phyloP scores from a whole-genome alignment of 2,797 vertebrate species.

The Premnoplex brunnescens region DNA sequence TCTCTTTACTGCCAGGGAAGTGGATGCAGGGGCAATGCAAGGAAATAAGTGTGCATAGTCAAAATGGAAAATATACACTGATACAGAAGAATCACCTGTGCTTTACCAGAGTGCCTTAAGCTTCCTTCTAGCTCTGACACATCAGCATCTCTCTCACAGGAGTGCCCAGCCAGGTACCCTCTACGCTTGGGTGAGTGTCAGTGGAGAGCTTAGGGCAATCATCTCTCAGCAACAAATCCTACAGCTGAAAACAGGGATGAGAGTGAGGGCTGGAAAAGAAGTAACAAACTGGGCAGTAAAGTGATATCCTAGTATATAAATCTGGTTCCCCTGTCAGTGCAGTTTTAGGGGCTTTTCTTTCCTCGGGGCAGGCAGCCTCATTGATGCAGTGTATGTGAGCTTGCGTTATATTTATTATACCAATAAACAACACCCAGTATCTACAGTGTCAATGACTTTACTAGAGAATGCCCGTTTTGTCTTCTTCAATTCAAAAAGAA shows the following conservation, averaged over 20 bases:
- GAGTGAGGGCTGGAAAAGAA: background rate
- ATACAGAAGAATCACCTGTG: background rate
- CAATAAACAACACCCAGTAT: background rate
- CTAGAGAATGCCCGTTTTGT: background rate
- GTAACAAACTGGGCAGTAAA: background rate
- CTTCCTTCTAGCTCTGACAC: background rate
- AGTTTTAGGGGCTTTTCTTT: background rate
- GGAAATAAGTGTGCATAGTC: background rate
- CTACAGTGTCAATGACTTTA: background rate
- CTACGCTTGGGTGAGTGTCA: fast-evolving
- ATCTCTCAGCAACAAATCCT: background rate
- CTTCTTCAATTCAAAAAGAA: background rate
- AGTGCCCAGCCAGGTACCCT: background rate
- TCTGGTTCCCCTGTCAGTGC: background rate
- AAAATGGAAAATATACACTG: background rate
- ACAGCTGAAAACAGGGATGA: background rate
- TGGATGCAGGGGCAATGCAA: background rate
- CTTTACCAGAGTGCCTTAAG: background rate
- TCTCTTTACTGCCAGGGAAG: conserved; percentile 8
- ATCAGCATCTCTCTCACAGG: background rate
- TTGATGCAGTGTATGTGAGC: background rate
- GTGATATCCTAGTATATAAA: background rate
- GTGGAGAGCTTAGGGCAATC: background rate
- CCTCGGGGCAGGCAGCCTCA: background rate
- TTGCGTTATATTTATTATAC: background rate